Base-by-base conservation (phyloP, 2,113 vertebrate genomes). In the Passer montanus region DNA sequence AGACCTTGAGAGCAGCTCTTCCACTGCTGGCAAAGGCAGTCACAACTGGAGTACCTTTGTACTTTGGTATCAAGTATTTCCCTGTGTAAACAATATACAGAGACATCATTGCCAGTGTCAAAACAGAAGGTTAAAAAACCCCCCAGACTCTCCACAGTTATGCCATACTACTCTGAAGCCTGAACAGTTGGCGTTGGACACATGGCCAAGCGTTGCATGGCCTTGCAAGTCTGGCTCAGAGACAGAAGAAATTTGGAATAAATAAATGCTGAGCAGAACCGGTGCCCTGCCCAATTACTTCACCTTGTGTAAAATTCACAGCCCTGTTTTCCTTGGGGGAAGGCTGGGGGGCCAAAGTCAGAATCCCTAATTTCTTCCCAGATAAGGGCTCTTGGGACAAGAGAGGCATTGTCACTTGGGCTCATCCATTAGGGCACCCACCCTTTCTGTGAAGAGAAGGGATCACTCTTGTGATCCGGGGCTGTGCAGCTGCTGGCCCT, bases 271-370 rank as follows among this genome's bases (percentile, higher is more conserved):
- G 44, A 88, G 49, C 43, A 79, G 79, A 93, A 63, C 16, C 2
- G 2, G 22, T n/a, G 41, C 63, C 67, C 58, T 41, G 15, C 19
- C 39, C 37, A 20, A 18, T 47, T 27, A 35, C 33, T 58, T 67
- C 46, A 30, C 33, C 28, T n/a, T 28, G 8, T 11, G 13, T 77
- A 62, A 79, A 89, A 84, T n/a, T 39, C 63, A 80, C 12, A 44
- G 46, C n/a, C 14, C 20, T 59, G 9, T 41, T 73, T 90, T 47
- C 35, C 35, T 22, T 49, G 19, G 7, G 8, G 64, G 27, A 68
- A 63, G 72, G 75, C 11, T 0, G 0, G 2, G 21, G 4, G 3
- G 1, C 2, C 28, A 64, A 68, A 81, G 33, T 10, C 35, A 68
- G 14, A 24, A 63, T 53, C 49, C 58, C 27, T 46, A 55, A 22